phyloP scores from a whole-genome alignment of 2,113 vertebrate genomes.

The Hucho hucho region DNA sequence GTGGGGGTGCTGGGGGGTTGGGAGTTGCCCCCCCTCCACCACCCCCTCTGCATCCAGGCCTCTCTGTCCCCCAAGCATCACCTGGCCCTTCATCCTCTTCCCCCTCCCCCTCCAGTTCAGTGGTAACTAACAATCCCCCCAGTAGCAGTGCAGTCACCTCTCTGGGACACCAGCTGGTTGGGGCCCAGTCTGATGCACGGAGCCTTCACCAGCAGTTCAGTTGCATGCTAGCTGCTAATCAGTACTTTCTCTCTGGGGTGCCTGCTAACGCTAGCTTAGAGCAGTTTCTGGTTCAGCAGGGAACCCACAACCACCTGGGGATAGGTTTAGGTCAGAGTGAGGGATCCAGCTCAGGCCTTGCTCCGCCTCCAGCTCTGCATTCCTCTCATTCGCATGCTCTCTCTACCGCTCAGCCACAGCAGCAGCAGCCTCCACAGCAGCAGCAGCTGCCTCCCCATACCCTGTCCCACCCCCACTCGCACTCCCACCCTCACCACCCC shows the following conservation, averaged over 20 bases:
- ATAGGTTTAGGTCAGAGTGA: constrained; percentile 73
- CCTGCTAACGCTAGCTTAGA: constrained; percentile 80
- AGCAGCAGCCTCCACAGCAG: constrained; percentile 68
- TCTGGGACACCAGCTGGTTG: constrained; percentile 77
- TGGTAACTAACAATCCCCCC: constrained; percentile 72
- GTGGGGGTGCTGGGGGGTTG: constrained; percentile 74
- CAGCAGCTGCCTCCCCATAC: constrained; percentile 76
- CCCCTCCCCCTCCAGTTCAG: constrained; percentile 77
- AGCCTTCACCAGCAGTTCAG: constrained; percentile 83
- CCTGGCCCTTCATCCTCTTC: constrained; percentile 77
- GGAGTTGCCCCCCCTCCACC: constrained; percentile 79
- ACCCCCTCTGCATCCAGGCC: constrained; percentile 77
- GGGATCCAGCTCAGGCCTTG: constrained; percentile 71
- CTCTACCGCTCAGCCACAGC: constrained; percentile 68
- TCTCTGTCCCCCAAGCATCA: constrained; percentile 76
- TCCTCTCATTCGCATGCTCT: constrained; percentile 75
- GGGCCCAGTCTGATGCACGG: constrained; percentile 78
- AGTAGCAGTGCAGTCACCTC: constrained; percentile 80
- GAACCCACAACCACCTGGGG: constrained; percentile 78
- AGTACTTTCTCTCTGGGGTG: constrained; percentile 81
- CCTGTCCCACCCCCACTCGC: constrained; percentile 73
- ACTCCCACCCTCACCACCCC: constrained; percentile 76
- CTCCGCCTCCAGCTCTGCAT: constrained; percentile 77
- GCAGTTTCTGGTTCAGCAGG: constrained; percentile 81
- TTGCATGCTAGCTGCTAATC: constrained; percentile 82